Evolutionary conservation across 2,797 vertebrate species (phyloP), one percentile per base, ranked within the genome.

Genomic region (Sylvilagus floridanus): DNA sequence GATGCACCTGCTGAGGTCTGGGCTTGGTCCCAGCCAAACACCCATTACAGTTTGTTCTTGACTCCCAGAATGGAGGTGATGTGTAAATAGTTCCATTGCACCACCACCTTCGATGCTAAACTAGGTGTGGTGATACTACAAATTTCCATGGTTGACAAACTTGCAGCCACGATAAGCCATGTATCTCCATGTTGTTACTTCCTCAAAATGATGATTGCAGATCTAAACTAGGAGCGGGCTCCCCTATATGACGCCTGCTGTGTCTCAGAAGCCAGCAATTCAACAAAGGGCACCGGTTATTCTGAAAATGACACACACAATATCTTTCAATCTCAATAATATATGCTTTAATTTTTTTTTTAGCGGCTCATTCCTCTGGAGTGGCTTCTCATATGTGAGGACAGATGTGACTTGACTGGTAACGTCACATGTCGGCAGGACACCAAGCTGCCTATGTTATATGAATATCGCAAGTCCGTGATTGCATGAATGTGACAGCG

Each of bases 71-170:
- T 26, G 22, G 17, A 32, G 82, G 42, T 47, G 88, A 69, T 86
- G 9, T 0, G 9, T 60, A 96, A 95, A 24, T 1, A 69, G 52
- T 82, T 82, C 71, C 71, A 24, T 60, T 69, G 68, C 42, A 69
- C 50, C 85, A 63, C 95, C 95, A 94, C 92, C 96, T 95, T 69
- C n/a, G 5, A 10, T 0, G 75, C 1, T 7, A 91, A 95, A 92
- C 83, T 86, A 63, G 69, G 2, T 24, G 6, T 42, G 93, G n/a
- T 16, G 94, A 84, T 54, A 81, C n/a, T 83, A 68, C 77, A 95
- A 28, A 88, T 94, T 96, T 93, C 95, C 92, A 81, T 90, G 90
- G 96, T 90, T 88, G 87, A 94, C 96, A 95, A 91, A 91, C 84
- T 93, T 95, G 81, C 76, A 89, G 94, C 75, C 94, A 96, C 16